These are phyloP conservation scores for Podocnemis expansa DNA, from an alignment of 2,113 vertebrate species.

Conservation along the genomic window DNA sequence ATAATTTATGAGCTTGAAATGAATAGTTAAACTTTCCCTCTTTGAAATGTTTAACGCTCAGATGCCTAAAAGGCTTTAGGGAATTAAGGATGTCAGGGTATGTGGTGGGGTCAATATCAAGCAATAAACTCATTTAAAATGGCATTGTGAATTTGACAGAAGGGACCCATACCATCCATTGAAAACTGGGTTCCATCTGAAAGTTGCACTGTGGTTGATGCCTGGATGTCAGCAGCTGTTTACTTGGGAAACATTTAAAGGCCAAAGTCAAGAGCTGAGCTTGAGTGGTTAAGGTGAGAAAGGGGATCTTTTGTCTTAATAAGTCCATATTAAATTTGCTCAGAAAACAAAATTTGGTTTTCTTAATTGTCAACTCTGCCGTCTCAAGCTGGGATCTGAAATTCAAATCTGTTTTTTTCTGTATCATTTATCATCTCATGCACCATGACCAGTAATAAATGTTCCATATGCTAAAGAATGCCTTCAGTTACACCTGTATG, in stretches of 20 bases:
- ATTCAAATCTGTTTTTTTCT: not conserved
- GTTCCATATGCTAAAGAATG: not conserved
- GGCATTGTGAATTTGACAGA: not conserved
- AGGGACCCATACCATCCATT: accelerated
- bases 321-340: not conserved
- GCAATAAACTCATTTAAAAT: slow-evolving; percentile 40
- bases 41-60: not conserved
- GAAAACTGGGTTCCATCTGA: not conserved
- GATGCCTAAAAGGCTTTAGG: not conserved
- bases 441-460: not conserved
- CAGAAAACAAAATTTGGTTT: not conserved
- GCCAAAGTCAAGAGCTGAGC: not conserved
- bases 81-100: not conserved
- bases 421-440: not conserved
- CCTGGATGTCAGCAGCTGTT: not conserved
- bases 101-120: not conserved
- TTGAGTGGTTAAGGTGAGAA: not conserved
- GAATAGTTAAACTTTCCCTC: not conserved
- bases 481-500: not conserved
- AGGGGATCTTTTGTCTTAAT: not conserved
- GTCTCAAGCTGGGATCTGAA: not conserved
- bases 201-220: not conserved
- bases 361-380: not conserved
- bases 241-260: not conserved
- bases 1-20: not conserved